Conservation (phyloP, 2,888 invertebrate genomes). For the Epistrophella euchroma region DNA sequence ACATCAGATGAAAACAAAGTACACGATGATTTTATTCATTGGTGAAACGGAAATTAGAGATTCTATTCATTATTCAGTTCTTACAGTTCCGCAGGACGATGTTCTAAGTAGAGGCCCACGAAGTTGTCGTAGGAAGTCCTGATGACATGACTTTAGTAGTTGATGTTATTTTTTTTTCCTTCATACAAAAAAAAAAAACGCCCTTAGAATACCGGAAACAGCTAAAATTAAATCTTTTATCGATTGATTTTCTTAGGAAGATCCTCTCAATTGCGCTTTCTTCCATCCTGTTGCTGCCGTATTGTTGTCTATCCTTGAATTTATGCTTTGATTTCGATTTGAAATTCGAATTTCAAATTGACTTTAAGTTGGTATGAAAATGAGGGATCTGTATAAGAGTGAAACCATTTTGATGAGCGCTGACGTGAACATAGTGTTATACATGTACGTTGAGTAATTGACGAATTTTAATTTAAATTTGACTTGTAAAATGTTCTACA, state of each 20-base stretch:
- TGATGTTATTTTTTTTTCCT: conserved; percentile 13
- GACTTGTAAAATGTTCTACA: too few species aligned
- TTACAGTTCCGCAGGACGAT: conserved; percentile 27
- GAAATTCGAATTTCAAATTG: conserved; percentile 46
- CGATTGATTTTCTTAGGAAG: conserved; percentile 66
- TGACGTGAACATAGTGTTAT: too few species aligned
- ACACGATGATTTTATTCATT: conserved; percentile 69
- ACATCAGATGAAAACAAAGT: conserved; percentile 54
- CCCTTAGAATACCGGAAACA: conserved; percentile 52
- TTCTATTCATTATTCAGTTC: conserved; percentile 69
- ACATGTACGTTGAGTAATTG: too few species aligned
- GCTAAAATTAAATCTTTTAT: conserved; percentile 66
- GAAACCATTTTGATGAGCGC: too few species aligned
- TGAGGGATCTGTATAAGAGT: too few species aligned
- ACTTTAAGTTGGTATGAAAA: conserved; percentile 39
- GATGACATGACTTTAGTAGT: conserved; percentile 9
- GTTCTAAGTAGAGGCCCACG: conserved; percentile 30
- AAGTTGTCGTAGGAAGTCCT: conserved; percentile 26
- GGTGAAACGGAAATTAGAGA: conserved; percentile 70
- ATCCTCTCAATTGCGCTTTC: conserved; percentile 23
- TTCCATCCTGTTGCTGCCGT: conserved; percentile 42
- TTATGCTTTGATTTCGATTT: conserved; percentile 50
- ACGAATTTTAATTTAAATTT: too few species aligned
- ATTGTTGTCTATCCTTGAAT: conserved; percentile 51
- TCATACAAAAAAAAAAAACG: conserved; percentile 3